Conservation (phyloP, 2,797 vertebrate species). For the Gymnocypris eckloni region DNA sequence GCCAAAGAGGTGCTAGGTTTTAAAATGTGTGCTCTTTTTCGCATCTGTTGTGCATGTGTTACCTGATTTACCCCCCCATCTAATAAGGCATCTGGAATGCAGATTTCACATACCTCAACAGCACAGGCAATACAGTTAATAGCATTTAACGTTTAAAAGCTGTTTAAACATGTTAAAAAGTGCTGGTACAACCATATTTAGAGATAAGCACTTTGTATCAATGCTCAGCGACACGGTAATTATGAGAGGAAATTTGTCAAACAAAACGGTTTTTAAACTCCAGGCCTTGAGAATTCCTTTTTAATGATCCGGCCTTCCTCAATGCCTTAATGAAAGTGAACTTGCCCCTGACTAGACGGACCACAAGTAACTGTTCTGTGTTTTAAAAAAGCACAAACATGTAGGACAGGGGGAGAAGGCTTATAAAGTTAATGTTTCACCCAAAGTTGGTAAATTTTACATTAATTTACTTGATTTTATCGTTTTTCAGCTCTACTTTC, state of each 20-base stretch:
- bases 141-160: conserved; percentile 52
- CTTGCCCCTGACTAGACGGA: conserved; percentile 1
- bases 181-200: conserved; percentile 46
- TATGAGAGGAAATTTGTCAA: conserved; percentile 47
- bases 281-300: conserved; percentile 29
- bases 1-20: conserved; percentile 54
- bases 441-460: too few species aligned
- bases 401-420: not conserved
- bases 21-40: conserved; percentile 52
- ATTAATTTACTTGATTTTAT: not conserved
- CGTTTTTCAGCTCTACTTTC: not conserved
- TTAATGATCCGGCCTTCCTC: conserved; percentile 22
- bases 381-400: not conserved
- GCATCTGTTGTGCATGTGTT: conserved; percentile 66
- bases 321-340: conserved; percentile 7
- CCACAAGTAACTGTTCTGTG: not conserved
- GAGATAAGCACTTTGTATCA: conserved; percentile 44
- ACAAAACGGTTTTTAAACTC: conserved; percentile 38
- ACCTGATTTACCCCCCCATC: conserved; percentile 47
- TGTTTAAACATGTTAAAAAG: conserved; percentile 54
- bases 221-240: conserved; percentile 26
- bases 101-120: conserved; percentile 62
- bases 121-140: conserved; percentile 52
- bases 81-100: conserved; percentile 67
- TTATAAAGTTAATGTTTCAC: not conserved